Evolutionary conservation across 1,140 invertebrate species (phyloP), one percentile per base, ranked within the genome.

Genomic region (Andricus grossulariae): DNA sequence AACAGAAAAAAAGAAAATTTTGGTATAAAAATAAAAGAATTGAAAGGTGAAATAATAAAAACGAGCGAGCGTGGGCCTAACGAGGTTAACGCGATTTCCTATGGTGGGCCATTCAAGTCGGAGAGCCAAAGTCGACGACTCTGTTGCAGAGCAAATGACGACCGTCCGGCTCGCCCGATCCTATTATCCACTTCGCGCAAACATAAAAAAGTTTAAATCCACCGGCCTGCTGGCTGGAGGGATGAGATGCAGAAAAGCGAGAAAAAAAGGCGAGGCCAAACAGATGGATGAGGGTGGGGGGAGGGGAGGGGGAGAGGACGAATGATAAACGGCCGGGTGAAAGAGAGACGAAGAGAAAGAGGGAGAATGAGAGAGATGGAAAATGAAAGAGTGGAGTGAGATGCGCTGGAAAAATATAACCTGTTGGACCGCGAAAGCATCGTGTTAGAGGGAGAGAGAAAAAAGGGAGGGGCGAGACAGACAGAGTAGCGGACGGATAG

Each of bases 401-500:
- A 83, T 78, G 80, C 82, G 82, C 80, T 88, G 86, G 87, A 90
- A 90, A 90, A 89, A 89, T 90, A 89, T 90, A 90, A 90, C 88
- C 90, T 90, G 90, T 90, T 90, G 90, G 90, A 90, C 88, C 88
- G 86, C 80, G 84, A 86, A 88, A 82, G 84, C 89, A 84, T 66
- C 70, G 83, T 85, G 84, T 81, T 76, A 60, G 75, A 81, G 15
- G 32, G 80, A 71, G 75, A 70, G 83, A 85, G 83, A 80, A 84
- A 85, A 82, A 80, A 80, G 81, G 54, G 77, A 80, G 82, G 39
- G 39, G 39, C 8, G 7, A 45, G 39, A 45, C 39, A 85, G 78
- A 81, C 60, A 73, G 82, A 83, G 49, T 32, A 18, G 66, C 51
- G 54, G 54, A 76, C 74, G 25, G 75, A 76, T 18, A 25, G 50